Evolutionary conservation across 2,888 invertebrate species (phyloP), one percentile per base, ranked within the genome.

Genomic region (Orthosia gracilis): DNA sequence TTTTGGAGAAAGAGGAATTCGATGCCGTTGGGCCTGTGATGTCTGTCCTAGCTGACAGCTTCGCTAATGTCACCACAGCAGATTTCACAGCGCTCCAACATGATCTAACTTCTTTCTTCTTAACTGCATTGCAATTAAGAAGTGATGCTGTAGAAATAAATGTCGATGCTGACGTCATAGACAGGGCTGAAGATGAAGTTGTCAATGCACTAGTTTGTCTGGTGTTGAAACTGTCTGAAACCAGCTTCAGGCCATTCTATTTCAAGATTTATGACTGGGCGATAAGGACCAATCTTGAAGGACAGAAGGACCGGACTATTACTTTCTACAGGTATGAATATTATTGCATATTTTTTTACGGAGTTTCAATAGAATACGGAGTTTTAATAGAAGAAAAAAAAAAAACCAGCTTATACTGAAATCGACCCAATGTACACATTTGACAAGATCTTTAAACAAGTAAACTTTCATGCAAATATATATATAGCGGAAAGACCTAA

Each of bases 261-360:
- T 98, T 98, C 88, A 98, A 98, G 95, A 96, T 99, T 21, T 98
- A 98, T 91, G 98, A 98, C 89, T 99, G 99, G 99, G 98, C 99
- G 0, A 97, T 97, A 59, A 96, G 97, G 80, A 95, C 96, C 72
- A 97, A 97, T 78, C 95, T 96, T 86, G 96, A 96, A 73, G 96
- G 96, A 65, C 96, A 97, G 68, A 97, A 97, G 72, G 97, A 97
- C 74, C 96, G 98, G 74, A 95, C 97, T 17, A 97, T 99, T 66
- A 98, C 99, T 0, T 99, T 99, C 92, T 99, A 98, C 92, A 97
- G 97, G 97, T 97, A 92, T 85, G 91, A 47, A 64, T 63, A 12
- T 61, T 55, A 17, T 40, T 21, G 52, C 1, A 26, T 40, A 9
- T 1, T 9, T 40, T 40, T 50, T 18, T 26, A n/a, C n/a, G n/a